Conservation (phyloP, 2,113 vertebrate genomes). For the Brachyhypopomus occidentalis region DNA sequence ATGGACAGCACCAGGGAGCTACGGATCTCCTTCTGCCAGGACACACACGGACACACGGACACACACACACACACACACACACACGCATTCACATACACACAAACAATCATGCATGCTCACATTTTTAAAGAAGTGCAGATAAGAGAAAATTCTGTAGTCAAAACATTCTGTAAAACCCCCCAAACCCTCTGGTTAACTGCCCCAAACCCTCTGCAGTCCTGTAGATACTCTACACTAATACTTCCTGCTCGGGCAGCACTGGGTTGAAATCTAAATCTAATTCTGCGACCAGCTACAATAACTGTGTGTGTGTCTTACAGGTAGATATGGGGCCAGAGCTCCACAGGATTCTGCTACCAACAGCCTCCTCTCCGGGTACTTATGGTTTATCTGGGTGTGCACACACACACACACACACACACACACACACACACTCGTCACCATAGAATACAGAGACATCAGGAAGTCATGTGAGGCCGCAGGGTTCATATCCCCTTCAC, state of each 20-base stretch:
- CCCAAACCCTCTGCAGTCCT: too few relatives aligned
- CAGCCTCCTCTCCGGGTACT: slow-evolving; percentile 95
- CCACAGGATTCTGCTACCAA: slow-evolving; percentile 97
- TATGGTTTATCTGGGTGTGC: slow-evolving; percentile 92
- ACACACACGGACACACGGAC: slow-evolving; percentile 7
- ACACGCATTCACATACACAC: slow-evolving; percentile 14
- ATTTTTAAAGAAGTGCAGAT: neutral
- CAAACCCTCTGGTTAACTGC: too few relatives aligned
- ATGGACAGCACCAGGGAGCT: slow-evolving; percentile 97
- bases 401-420: slow-evolving; percentile 29
- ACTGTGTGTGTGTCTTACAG: slow-evolving; percentile 78
- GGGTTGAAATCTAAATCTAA: too few relatives aligned
- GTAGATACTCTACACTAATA: too few relatives aligned
- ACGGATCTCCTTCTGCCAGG: slow-evolving; percentile 93
- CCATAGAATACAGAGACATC: too few relatives aligned
- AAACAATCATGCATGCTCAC: neutral
- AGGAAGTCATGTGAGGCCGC: too few relatives aligned
- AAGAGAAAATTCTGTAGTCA: too few relatives aligned
- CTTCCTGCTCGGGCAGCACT: too few relatives aligned
- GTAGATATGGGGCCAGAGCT: slow-evolving; percentile 94
- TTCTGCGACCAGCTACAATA: too few relatives aligned
- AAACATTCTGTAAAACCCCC: too few relatives aligned
- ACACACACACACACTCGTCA: slow-evolving; percentile 60
- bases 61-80: slow-evolving; percentile 22
- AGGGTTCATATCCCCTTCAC: too few relatives aligned